Percentiles rank a stretch among this genome's conserved stretches.
Evolutionary conservation across 2,888 invertebrate species (phyloP).

Genomic region (Drosophila vallismaia): DNA sequence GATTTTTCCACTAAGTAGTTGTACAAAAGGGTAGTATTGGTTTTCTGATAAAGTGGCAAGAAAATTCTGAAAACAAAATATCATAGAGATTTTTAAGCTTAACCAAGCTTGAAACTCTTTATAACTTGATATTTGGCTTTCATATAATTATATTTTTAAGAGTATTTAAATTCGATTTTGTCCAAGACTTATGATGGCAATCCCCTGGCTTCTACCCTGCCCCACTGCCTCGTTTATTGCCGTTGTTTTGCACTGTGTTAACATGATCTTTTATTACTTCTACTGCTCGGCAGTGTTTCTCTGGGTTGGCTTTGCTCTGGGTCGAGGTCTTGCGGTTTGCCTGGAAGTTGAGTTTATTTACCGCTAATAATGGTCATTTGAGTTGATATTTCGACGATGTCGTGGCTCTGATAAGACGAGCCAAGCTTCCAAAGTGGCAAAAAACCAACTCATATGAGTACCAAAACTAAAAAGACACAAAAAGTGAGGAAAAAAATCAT

Average conservation of each 20-base stretch:
- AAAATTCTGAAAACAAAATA: not conserved
- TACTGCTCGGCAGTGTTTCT: slow-evolving; percentile 43
- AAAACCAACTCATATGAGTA: slow-evolving; percentile 10
- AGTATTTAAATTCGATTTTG: slow-evolving; percentile 1
- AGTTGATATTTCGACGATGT: slow-evolving; percentile 76
- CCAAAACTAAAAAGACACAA: not conserved
- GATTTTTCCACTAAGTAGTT: slow-evolving; percentile 15
- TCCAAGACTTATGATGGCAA: not conserved
- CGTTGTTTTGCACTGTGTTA: slow-evolving; percentile 69
- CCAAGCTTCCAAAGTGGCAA: slow-evolving; percentile 38
- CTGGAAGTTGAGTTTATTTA: slow-evolving; percentile 71
- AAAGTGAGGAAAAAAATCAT: slow-evolving; percentile 1
- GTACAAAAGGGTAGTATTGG: slow-evolving; percentile 9
- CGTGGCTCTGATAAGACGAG: slow-evolving; percentile 68
- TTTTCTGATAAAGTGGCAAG: not conserved
- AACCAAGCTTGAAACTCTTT: not conserved
- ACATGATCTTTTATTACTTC: slow-evolving; percentile 81
- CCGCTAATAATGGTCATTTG: slow-evolving; percentile 82
- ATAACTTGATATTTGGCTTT: not conserved
- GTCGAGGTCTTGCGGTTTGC: slow-evolving; percentile 31
- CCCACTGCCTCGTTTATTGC: slow-evolving; percentile 40
- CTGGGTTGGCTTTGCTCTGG: slow-evolving; percentile 27
- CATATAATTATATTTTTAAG: not conserved
- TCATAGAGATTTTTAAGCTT: not conserved
- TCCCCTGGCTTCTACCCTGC: slow-evolving; percentile 3